A percentile compares a stretch with the other conserved stretches of the same genome.
These are phyloP conservation scores for Xerus inauris DNA, from an alignment of 2,113 vertebrate genomes.

Conservation along the genomic window DNA sequence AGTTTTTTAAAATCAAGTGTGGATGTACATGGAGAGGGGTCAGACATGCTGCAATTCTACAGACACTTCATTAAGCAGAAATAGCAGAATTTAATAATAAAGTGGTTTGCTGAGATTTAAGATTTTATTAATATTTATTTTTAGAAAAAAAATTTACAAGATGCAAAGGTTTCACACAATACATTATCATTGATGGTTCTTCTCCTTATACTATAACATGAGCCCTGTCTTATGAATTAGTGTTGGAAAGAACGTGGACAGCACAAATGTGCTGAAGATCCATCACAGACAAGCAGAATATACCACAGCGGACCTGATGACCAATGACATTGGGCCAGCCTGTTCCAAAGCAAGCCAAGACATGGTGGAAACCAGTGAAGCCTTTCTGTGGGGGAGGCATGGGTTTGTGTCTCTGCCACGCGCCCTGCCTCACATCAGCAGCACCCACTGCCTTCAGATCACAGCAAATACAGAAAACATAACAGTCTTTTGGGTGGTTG, in stretches of 20 bases:
- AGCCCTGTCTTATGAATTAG: conserved; percentile 56
- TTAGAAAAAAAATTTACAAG: conserved; percentile 87
- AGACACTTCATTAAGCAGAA: conserved; percentile 62
- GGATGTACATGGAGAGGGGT: background rate
- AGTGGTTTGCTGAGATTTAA: background rate
- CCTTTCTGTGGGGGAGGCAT: background rate
- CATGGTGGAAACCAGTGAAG: conserved; percentile 66
- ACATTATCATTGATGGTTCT: conserved; percentile 58
- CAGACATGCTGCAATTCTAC: background rate
- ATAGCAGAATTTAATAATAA: conserved; percentile 52
- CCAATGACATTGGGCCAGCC: conserved; percentile 52
- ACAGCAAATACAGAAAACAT: conserved; percentile 71
- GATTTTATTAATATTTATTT: conserved; percentile 66
- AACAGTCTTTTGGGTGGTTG: conserved; percentile 77
- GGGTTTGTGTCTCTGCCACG: conserved; percentile 32
- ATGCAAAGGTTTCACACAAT: conserved; percentile 78
- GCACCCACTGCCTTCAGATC: conserved; percentile 68
- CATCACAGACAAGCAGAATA: conserved; percentile 65
- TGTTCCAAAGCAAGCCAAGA: conserved; percentile 81
- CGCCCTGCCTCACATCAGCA: background rate
- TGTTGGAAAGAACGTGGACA: conserved; percentile 46
- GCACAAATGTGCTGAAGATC: conserved; percentile 52
- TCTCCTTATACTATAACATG: conserved; percentile 61
- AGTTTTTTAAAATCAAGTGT: background rate
- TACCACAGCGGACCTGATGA: conserved; percentile 69